A percentile compares a stretch with the other conserved stretches of the same genome.
phyloP scores from a whole-genome alignment of 2,113 vertebrate genomes.

The Fulmarus glacialis region DNA sequence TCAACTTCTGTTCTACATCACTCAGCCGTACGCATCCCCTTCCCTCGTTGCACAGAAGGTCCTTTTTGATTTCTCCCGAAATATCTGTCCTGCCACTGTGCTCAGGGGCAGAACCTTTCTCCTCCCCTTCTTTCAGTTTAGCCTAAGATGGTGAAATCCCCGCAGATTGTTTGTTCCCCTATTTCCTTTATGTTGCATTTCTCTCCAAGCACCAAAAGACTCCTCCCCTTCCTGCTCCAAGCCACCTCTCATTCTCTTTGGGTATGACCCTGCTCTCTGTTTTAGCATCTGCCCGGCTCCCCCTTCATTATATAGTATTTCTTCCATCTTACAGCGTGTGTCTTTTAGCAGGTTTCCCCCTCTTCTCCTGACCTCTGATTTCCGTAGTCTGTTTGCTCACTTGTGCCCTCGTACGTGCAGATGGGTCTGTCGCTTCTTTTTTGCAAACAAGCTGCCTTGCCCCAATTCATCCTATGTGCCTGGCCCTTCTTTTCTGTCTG shows the following conservation, averaged over 20 bases:
- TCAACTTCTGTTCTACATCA: neutral
- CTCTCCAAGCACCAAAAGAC: slow-evolving; percentile 69
- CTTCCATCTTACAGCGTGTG: neutral
- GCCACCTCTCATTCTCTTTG: slow-evolving; percentile 42
- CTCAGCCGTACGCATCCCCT: neutral
- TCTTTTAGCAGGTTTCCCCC: neutral
- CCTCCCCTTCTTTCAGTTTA: slow-evolving; percentile 74
- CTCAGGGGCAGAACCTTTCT: slow-evolving; percentile 12
- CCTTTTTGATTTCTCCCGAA: slow-evolving; percentile 29
- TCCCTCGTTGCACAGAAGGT: neutral
- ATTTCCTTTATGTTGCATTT: slow-evolving; percentile 77
- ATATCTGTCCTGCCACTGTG: slow-evolving; percentile 29
- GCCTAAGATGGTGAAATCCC: slow-evolving; percentile 76
- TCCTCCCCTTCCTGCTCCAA: slow-evolving; percentile 68
- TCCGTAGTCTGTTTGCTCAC: neutral
- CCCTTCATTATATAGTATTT: neutral
- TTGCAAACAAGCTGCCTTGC: neutral
- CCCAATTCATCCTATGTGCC: neutral
- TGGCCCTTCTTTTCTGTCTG: neutral
- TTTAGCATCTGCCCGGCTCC: neutral
- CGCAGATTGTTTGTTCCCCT: slow-evolving; percentile 77
- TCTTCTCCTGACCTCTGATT: neutral
- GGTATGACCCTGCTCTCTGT: slow-evolving; percentile 38
- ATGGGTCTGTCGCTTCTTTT: neutral
- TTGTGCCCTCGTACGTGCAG: neutral